A percentile compares a stretch with the other conserved stretches of the same genome.
Conservation (phyloP, 2,888 invertebrate genomes). For the Choreutis nemorana region DNA sequence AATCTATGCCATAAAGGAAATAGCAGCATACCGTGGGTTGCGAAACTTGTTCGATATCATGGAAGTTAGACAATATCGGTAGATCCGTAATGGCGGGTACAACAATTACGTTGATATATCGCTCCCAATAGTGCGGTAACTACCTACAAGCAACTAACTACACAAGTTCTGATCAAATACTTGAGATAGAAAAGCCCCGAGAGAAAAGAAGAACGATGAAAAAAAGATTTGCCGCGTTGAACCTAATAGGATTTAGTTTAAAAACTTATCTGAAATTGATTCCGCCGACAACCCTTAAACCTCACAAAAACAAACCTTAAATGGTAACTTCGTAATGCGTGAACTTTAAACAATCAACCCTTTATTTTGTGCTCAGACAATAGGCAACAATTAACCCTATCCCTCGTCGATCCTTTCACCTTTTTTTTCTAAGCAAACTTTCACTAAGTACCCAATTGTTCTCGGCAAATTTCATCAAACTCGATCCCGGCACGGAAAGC, state of each 20-base stretch:
- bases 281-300: no score
- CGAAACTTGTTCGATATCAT: conserved; percentile 10
- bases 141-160: no score
- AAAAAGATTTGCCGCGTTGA: no score
- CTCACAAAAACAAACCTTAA: no score
- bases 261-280: no score
- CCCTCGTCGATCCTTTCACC: conserved; percentile 28
- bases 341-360: conserved; percentile 50
- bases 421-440: conserved; percentile 33
- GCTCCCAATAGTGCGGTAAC: conserved; percentile 7
- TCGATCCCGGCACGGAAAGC: conserved; percentile 15
- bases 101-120: conserved; percentile 23
- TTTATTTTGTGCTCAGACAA: conserved; percentile 45
- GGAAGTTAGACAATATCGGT: conserved; percentile 21
- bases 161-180: no score
- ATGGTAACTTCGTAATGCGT: conserved; percentile 3
- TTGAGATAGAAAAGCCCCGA: no score
- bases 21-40: conserved; percentile 8
- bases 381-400: conserved; percentile 56
- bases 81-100: conserved; percentile 20
- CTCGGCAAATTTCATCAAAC: conserved; percentile 21
- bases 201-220: no score
- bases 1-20: no score
- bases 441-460: conserved; percentile 26
- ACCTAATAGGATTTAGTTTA: no score